Evolutionary conservation across 2,113 vertebrate genomes (phyloP), one percentile per base, ranked within the genome.

Genomic region (Pelodiscus sinensis): DNA sequence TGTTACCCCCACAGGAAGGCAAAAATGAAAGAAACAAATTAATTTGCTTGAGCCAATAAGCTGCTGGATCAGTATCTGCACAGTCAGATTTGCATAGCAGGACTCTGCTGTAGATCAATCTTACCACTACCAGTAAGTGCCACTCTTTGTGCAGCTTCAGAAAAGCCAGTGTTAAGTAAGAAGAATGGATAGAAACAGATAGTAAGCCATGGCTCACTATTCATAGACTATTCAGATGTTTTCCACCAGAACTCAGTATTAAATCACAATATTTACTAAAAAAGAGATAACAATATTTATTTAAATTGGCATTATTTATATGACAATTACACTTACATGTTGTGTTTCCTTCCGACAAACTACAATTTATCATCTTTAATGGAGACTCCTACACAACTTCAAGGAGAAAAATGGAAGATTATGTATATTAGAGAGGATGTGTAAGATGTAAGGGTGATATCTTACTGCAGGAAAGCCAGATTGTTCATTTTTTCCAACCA

Each of bases 1-100:
- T 91, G 55, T 60, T 89, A 25, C 22, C 85, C 94, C 38, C 57
- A 79, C 52, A 94, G 93, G 58, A 95, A 94, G 84, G 57, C 94
- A 95, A 95, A 94, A 96, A 95, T 93, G 85, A 80, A 94, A 95
- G 29, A 93, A 93, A 87, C 86, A 97, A 96, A 96, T 96, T 96
- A 96, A 97, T 97, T 90, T 96, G 88, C 84, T 89, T 89, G 81
- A 95, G 85, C 93, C 91, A 95, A 58, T 38, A 86, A 58, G 85
- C 60, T 89, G 51, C 10, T 85, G 83, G 86, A 94, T 96, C 95
- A 94, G 94, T 94, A 95, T 71, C 31, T 97, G 83, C 84, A 94
- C 56, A 86, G 31, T 79, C 1, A 50, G 85, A 62, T 25, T 58
- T 94, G 54, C 89, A 95, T 89, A 95, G 81, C 50, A 85, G 91